A percentile compares a stretch with the other conserved stretches of the same genome.
Evolutionary conservation across 2,888 invertebrate genomes (phyloP).

Genomic region (Chymomyza fuscimana): DNA sequence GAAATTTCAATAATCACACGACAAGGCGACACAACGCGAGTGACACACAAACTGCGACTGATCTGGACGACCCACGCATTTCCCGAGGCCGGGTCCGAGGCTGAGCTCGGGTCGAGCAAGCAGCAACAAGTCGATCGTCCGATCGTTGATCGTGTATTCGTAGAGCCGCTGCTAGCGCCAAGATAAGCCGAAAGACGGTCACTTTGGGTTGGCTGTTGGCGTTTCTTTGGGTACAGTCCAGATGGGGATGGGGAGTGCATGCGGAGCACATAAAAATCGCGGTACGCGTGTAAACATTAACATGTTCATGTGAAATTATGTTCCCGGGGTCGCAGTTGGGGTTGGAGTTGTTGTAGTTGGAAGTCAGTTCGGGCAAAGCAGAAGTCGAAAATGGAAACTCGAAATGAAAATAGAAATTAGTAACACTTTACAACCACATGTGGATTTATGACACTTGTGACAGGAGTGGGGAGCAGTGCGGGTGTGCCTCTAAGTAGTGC

Average conservation of each 20-base stretch:
- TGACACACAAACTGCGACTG: slow-evolving; percentile 65
- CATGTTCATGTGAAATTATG: slow-evolving; percentile 70
- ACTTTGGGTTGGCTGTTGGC: slow-evolving; percentile 21
- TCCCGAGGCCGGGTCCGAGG: slow-evolving; percentile 3
- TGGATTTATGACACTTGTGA: slow-evolving; percentile 67
- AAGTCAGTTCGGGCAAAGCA: background rate
- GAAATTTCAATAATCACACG: background rate
- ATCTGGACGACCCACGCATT: slow-evolving; percentile 37
- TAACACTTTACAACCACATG: slow-evolving; percentile 73
- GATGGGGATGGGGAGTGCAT: slow-evolving; percentile 16
- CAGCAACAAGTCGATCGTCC: background rate
- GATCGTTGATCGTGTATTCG: background rate
- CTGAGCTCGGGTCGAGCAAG: background rate
- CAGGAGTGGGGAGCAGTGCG: background rate
- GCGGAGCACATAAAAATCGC: slow-evolving; percentile 59
- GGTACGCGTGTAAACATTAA: slow-evolving; percentile 75
- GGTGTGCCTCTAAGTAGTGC: slow-evolving; percentile 16
- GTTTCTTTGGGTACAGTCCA: slow-evolving; percentile 32
- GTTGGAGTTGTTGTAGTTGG: slow-evolving; percentile 2
- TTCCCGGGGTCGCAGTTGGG: slow-evolving; percentile 23
- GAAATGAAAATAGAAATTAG: slow-evolving; percentile 49
- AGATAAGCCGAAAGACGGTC: slow-evolving; percentile 14
- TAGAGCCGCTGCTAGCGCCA: slow-evolving; percentile 11
- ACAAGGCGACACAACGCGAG: slow-evolving; percentile 46
- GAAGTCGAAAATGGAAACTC: slow-evolving; percentile 31